Evolutionary conservation across 2,888 invertebrate genomes (phyloP).

Genomic region (Drosophila flavopinicola): DNA sequence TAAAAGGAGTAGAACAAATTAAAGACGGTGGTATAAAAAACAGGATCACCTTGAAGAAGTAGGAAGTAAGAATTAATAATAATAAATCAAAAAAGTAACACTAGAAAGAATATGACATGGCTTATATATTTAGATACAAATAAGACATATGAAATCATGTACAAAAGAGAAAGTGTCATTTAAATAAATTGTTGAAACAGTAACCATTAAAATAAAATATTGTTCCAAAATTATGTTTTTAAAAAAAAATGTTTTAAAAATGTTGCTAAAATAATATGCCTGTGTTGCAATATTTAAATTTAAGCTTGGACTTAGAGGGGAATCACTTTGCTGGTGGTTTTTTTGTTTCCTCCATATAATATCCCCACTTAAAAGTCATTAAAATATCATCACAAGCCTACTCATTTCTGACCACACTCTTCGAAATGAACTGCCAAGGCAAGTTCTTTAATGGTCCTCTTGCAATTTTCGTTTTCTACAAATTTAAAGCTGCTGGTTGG

Average conservation of each 20-base stretch:
- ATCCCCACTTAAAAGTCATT: constrained; percentile 29
- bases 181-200: too few relatives aligned
- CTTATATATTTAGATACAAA: too few relatives aligned
- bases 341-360: neutral
- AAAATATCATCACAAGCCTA: constrained; percentile 31
- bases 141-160: too few relatives aligned
- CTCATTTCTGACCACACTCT: constrained; percentile 33
- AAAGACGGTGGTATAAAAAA: too few relatives aligned
- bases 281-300: neutral
- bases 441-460: constrained; percentile 41
- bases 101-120: too few relatives aligned
- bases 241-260: neutral
- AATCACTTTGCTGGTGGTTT: neutral
- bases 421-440: constrained; percentile 10
- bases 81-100: too few relatives aligned
- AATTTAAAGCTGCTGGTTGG: neutral
- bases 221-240: too few relatives aligned
- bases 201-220: too few relatives aligned
- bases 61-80: too few relatives aligned
- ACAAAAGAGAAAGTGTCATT: too few relatives aligned
- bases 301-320: neutral
- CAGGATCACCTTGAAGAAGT: too few relatives aligned
- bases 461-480: constrained; percentile 16
- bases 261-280: neutral
- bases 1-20: too few relatives aligned